phyloP scores from a whole-genome alignment of 2,797 vertebrate genomes.

The Phalloptychus januarius region DNA sequence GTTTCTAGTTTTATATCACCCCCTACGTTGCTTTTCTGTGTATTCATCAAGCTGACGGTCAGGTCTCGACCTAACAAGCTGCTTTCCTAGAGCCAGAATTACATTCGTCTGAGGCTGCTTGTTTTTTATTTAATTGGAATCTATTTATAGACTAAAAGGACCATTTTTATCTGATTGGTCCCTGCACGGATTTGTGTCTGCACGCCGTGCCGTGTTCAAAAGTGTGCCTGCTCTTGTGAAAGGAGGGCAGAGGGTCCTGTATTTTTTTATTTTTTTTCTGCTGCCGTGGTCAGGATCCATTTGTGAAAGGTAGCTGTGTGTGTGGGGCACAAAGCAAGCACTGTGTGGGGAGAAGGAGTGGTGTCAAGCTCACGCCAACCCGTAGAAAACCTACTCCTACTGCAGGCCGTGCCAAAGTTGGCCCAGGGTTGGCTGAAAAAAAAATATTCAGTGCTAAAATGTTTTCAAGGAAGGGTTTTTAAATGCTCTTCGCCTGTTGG shows the following conservation, averaged over 20 bases:
- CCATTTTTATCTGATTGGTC: conserved; percentile 64
- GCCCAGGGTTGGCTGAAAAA: conserved; percentile 16
- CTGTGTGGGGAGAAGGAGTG: conserved; percentile 72
- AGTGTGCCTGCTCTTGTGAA: conserved; percentile 22
- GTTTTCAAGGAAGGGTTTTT: conserved; percentile 9
- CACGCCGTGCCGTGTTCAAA: conserved; percentile 43
- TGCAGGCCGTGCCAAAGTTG: conserved; percentile 37
- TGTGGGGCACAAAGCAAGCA: conserved; percentile 79
- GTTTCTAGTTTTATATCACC: conserved; percentile 43
- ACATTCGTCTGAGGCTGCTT: conserved; percentile 37
- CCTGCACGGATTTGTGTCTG: conserved; percentile 56
- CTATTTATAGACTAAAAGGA: conserved; percentile 54
- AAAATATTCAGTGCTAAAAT: conserved; percentile 11
- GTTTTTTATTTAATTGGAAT: conserved; percentile 44
- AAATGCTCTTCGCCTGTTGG: conserved; percentile 4
- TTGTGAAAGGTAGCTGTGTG: conserved; percentile 77
- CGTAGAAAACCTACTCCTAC: conserved; percentile 43
- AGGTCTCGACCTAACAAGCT: conserved; percentile 41
- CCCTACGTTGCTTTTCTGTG: conserved; percentile 52
- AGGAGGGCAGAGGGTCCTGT: conserved; percentile 20
- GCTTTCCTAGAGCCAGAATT: conserved; percentile 40
- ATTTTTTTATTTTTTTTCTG: conserved; percentile 14
- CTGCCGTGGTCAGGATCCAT: conserved; percentile 32
- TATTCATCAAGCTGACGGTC: conserved; percentile 50
- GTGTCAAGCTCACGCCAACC: conserved; percentile 64